These are phyloP conservation scores for Mycogona germanica DNA, from an alignment of 2,888 invertebrate genomes.

Conservation along the genomic window DNA sequence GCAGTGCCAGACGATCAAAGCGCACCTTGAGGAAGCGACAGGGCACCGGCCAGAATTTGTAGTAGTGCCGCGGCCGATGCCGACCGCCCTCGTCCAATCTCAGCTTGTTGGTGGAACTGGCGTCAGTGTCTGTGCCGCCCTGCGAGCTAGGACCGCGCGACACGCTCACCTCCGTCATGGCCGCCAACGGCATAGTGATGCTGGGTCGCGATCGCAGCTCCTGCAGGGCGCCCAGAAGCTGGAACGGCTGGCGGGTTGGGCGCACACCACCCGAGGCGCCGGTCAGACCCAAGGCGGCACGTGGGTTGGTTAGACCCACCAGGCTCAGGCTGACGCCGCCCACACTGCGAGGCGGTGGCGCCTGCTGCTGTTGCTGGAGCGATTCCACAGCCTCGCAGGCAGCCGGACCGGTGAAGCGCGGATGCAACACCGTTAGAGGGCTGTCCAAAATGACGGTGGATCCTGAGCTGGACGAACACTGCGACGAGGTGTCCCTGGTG, in stretches of 20 bases:
- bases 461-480: slow-evolving; percentile 32
- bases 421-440: slow-evolving; percentile 24
- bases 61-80: slow-evolving; percentile 45
- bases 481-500: slow-evolving; percentile 25
- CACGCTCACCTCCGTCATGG: slow-evolving; percentile 17
- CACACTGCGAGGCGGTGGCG: slow-evolving; percentile 1
- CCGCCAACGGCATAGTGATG: slow-evolving; percentile 23
- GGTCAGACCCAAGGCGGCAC: slow-evolving; percentile 8
- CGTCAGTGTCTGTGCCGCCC: slow-evolving; percentile 28
- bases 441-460: slow-evolving; percentile 36
- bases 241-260: slow-evolving; percentile 26
- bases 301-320: slow-evolving; percentile 1
- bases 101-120: slow-evolving; percentile 19
- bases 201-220: slow-evolving; percentile 31
- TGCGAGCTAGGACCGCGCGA: slow-evolving; percentile 24
- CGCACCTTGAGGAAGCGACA: slow-evolving; percentile 58
- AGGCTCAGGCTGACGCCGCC: too few relatives aligned
- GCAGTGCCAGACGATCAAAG: slow-evolving; percentile 81
- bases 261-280: slow-evolving; percentile 8
- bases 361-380: neutral
- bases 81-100: slow-evolving; percentile 26
- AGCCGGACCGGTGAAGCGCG: slow-evolving; percentile 2
- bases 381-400: slow-evolving; percentile 2
- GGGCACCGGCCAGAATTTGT: slow-evolving; percentile 59
- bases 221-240: slow-evolving; percentile 28